A percentile compares a stretch with the other conserved stretches of the same genome.
phyloP scores from a whole-genome alignment of 2,113 vertebrate species.

The Clinocottus analis region DNA sequence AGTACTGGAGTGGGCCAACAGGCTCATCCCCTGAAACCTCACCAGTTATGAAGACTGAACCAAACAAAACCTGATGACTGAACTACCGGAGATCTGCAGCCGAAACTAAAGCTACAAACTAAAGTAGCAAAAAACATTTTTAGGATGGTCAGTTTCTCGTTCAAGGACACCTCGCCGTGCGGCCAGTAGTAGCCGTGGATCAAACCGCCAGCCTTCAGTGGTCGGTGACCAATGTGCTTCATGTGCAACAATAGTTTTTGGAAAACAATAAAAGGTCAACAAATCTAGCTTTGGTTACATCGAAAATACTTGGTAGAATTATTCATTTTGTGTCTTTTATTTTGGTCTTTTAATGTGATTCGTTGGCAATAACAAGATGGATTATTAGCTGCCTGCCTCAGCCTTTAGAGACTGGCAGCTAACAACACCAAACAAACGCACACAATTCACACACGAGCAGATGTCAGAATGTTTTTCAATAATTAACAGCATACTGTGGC shows the following conservation, averaged over 20 bases:
- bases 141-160: background rate
- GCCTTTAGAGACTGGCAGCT: background rate
- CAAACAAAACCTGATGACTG: too few species aligned
- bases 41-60: too few species aligned
- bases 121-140: too few species aligned
- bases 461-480: conserved; percentile 3
- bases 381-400: background rate
- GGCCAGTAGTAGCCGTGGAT: background rate
- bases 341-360: background rate
- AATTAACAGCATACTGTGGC: background rate
- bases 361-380: background rate
- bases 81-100: too few species aligned
- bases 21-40: too few species aligned
- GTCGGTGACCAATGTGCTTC: background rate
- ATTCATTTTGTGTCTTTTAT: background rate
- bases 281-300: background rate
- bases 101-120: too few species aligned
- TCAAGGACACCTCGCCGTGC: background rate
- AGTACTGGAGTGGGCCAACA: too few species aligned
- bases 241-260: background rate
- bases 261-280: background rate
- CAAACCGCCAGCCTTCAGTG: too few species aligned
- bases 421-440: background rate
- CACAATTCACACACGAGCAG: background rate
- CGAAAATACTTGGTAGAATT: background rate